phyloP scores from a whole-genome alignment of 2,888 invertebrate species.

The Drosophila subquinaria region DNA sequence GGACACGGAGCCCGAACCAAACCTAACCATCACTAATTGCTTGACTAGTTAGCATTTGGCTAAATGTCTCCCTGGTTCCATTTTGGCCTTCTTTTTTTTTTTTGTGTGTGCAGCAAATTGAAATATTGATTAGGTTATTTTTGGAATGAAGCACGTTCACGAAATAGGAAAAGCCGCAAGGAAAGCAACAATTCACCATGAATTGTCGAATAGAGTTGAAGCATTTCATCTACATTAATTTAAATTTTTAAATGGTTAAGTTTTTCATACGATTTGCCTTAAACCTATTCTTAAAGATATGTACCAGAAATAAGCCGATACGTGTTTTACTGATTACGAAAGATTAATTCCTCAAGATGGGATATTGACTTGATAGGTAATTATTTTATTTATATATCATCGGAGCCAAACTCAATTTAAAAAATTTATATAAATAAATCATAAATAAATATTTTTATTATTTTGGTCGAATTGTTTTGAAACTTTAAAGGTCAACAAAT shows the following conservation, averaged over 20 bases:
- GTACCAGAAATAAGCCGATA: too few relatives aligned
- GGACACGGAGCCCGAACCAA: conserved; percentile 32
- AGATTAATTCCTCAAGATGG: too few relatives aligned
- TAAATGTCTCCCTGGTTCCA: conserved; percentile 23
- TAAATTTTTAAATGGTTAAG: not conserved
- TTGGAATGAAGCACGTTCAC: conserved; percentile 2
- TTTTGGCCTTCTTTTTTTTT: not conserved
- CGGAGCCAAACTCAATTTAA: too few relatives aligned
- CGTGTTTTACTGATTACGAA: too few relatives aligned
- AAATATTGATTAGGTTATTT: conserved; percentile 72
- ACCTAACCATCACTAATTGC: conserved; percentile 59
- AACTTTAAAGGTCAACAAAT: not conserved
- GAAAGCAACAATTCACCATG: conserved; percentile 20
- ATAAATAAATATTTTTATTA: too few relatives aligned
- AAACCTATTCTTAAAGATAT: too few relatives aligned
- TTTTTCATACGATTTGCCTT: too few relatives aligned
- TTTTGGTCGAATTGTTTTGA: not conserved
- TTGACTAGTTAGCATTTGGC: conserved; percentile 57
- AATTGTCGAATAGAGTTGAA: not conserved
- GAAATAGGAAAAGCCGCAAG: conserved; percentile 13
- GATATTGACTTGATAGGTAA: too few relatives aligned
- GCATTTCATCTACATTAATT: not conserved
- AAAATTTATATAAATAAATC: too few relatives aligned
- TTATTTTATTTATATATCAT: too few relatives aligned
- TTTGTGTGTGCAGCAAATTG: conserved; percentile 33